phyloP scores from a whole-genome alignment of 2,113 vertebrate genomes.

The Ageneiosus marmoratus region DNA sequence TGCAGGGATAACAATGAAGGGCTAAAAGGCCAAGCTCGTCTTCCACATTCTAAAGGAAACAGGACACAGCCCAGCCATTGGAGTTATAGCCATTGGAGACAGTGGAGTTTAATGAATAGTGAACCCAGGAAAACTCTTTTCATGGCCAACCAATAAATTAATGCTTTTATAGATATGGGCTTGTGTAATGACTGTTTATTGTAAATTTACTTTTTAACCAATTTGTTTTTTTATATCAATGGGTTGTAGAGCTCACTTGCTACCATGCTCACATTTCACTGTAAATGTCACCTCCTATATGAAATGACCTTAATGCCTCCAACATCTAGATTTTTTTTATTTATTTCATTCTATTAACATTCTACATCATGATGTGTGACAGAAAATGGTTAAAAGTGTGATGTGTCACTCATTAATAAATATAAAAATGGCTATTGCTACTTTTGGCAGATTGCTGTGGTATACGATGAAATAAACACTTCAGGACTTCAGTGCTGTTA shows the following conservation, averaged over 20 bases:
- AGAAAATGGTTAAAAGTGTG: neutral
- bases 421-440: neutral
- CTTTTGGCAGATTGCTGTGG: neutral
- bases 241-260: neutral
- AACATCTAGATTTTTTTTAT: neutral
- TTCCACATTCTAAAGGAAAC: conserved; percentile 15
- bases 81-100: neutral
- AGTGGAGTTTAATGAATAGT: neutral
- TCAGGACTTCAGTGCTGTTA: neutral
- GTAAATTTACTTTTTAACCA: neutral
- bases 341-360: neutral
- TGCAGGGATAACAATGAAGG: neutral
- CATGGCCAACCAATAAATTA: neutral
- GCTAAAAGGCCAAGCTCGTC: conserved; percentile 1
- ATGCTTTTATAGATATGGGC: neutral
- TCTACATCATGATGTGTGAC: neutral
- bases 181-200: neutral
- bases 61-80: neutral
- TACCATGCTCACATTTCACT: neutral
- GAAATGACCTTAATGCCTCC: neutral
- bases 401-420: neutral
- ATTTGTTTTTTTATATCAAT: too few relatives aligned
- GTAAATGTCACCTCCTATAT: neutral
- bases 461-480: too few relatives aligned
- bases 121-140: neutral